phyloP scores from a whole-genome alignment of 2,113 vertebrate species.

The Cyanistes caeruleus region DNA sequence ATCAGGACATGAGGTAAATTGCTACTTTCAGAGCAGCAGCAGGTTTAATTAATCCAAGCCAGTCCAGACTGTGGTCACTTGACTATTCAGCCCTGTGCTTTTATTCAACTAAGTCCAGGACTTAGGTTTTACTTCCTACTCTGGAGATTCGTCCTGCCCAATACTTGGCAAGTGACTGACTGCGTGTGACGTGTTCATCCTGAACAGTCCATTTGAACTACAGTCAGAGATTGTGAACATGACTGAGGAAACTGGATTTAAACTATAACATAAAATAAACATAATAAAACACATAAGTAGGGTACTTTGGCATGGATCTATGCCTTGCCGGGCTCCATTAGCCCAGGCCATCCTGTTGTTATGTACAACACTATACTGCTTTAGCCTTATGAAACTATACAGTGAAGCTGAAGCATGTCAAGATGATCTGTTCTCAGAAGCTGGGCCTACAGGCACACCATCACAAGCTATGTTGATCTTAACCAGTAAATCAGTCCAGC shows the following conservation, averaged over 20 bases:
- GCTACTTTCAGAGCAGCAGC: neutral
- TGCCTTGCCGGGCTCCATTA: neutral
- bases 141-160: neutral
- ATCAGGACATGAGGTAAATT: neutral
- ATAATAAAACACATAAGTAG: neutral
- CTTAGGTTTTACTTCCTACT: neutral
- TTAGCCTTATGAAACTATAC: neutral
- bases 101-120: neutral
- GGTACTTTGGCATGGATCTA: neutral
- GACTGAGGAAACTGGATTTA: neutral
- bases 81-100: neutral
- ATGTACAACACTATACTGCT: neutral
- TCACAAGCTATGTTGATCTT: neutral
- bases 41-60: neutral
- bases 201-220: neutral
- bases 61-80: neutral
- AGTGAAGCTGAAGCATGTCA: neutral
- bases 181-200: fast-evolving
- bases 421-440: neutral
- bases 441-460: neutral
- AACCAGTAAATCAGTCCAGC: neutral
- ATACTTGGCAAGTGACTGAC: neutral
- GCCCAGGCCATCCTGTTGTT: neutral
- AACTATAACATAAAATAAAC: neutral
- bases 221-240: neutral